A percentile compares a stretch with the other conserved stretches of the same genome.
phyloP scores from a whole-genome alignment of 2,113 vertebrate species.

The Notiomystis cincta region DNA sequence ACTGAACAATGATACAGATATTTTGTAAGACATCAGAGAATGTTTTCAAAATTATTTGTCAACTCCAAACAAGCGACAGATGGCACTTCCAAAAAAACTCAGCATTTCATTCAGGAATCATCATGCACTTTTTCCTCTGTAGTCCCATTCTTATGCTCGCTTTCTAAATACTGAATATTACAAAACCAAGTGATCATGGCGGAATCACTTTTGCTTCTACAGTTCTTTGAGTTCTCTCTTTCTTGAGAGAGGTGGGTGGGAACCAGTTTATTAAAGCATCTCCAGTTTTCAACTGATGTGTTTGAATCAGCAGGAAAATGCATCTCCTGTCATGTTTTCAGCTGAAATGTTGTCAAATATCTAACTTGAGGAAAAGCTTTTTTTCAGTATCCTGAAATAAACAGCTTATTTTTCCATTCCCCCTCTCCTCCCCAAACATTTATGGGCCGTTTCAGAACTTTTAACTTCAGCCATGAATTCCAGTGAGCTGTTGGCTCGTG shows the following conservation, averaged over 20 bases:
- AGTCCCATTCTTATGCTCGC: background rate
- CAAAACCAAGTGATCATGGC: background rate
- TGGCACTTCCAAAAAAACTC: background rate
- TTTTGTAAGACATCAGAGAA: constrained; percentile 14
- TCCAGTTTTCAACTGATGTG: background rate
- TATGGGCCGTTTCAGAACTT: background rate
- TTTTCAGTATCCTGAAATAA: background rate
- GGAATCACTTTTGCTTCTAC: background rate
- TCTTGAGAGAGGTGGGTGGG: background rate
- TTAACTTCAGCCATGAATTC: background rate
- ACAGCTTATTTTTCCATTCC: background rate
- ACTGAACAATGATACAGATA: constrained; percentile 40
- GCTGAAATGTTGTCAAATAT: background rate
- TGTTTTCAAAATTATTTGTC: constrained; percentile 26
- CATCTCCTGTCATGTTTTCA: background rate
- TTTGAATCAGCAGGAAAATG: background rate
- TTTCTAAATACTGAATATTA: background rate
- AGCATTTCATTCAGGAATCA: constrained; percentile 7
- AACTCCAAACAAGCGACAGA: background rate
- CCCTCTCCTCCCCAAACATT: background rate
- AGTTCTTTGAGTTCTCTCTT: background rate
- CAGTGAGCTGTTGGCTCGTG: background rate
- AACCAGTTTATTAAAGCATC: background rate
- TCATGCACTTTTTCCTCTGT: background rate
- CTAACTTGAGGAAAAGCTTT: background rate